phyloP scores from a whole-genome alignment of 2,888 invertebrate species.

The Noctua comes region DNA sequence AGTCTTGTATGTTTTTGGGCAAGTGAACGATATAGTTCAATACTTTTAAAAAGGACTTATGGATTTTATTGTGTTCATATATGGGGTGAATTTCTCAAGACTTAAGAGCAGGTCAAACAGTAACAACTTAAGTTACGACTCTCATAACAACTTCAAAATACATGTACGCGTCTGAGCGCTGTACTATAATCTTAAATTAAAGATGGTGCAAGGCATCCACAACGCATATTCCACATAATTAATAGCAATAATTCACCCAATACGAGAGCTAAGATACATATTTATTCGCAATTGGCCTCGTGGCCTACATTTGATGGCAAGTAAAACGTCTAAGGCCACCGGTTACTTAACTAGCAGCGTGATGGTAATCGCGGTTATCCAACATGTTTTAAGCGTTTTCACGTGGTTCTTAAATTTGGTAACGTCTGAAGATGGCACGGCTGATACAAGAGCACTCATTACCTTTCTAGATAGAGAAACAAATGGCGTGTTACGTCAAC shows the following conservation, averaged over 20 bases:
- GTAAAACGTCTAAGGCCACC: conserved; percentile 65
- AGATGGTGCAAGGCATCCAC: conserved; percentile 17
- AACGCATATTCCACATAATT: conserved; percentile 19
- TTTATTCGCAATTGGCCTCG: conserved; percentile 65
- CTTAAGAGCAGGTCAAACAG: not conserved
- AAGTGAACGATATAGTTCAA: conserved; percentile 2
- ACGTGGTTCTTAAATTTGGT: conserved; percentile 66
- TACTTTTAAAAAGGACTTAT: not conserved
- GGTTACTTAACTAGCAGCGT: conserved; percentile 64
- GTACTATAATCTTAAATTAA: conserved; percentile 16
- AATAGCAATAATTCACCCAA: conserved; percentile 39
- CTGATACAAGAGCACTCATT: conserved; percentile 53
- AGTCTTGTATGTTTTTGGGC: not conserved
- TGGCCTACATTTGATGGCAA: conserved; percentile 68
- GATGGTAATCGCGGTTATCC: conserved; percentile 64
- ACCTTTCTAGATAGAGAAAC: conserved; percentile 56
- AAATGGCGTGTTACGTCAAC: conserved; percentile 57
- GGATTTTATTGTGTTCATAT: not conserved
- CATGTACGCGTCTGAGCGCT: not conserved
- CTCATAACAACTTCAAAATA: not conserved
- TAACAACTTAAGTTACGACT: not conserved
- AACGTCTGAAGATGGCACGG: conserved; percentile 60
- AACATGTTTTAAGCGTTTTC: conserved; percentile 65
- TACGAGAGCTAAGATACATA: conserved; percentile 43
- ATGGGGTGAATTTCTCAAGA: not conserved